phyloP scores from a whole-genome alignment of 2,888 invertebrate species.

The Poecilobothrus nobilitatus region DNA sequence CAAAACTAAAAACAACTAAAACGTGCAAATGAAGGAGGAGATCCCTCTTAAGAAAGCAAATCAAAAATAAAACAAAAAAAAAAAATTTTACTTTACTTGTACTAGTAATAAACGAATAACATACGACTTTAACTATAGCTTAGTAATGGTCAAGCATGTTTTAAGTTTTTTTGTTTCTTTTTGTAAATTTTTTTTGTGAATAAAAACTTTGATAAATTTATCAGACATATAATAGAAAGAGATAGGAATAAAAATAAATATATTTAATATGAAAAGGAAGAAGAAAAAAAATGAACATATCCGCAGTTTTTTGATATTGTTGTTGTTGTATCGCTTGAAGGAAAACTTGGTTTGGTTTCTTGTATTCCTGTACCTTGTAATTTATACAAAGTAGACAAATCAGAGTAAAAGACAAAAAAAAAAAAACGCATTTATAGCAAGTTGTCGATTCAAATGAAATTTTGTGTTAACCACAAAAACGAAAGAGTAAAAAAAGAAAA shows the following conservation, averaged over 20 bases:
- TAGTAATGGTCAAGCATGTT: no score
- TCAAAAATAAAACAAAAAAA: neutral
- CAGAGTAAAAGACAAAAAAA: neutral
- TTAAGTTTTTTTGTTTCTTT: no score
- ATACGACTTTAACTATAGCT: no score
- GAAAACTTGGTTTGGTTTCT: neutral
- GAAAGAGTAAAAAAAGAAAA: no score
- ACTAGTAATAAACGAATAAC: no score
- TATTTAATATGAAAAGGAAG: no score
- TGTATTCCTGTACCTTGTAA: neutral
- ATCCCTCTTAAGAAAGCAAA: neutral
- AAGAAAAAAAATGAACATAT: no score
- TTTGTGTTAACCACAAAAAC: no score
- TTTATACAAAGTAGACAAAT: neutral
- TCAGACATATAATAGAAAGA: neutral
- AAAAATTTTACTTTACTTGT: no score
- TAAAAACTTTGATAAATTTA: neutral
- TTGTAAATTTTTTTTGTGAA: no score
- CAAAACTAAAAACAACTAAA: neutral
- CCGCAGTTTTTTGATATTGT: neutral
- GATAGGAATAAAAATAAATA: no score
- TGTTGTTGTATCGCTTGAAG: neutral
- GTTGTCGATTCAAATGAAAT: no score
- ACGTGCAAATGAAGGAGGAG: neutral
- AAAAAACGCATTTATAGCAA: neutral